These are phyloP conservation scores for Pristiophorus japonicus DNA, from an alignment of 2,113 vertebrate genomes.

Conservation along the genomic window DNA sequence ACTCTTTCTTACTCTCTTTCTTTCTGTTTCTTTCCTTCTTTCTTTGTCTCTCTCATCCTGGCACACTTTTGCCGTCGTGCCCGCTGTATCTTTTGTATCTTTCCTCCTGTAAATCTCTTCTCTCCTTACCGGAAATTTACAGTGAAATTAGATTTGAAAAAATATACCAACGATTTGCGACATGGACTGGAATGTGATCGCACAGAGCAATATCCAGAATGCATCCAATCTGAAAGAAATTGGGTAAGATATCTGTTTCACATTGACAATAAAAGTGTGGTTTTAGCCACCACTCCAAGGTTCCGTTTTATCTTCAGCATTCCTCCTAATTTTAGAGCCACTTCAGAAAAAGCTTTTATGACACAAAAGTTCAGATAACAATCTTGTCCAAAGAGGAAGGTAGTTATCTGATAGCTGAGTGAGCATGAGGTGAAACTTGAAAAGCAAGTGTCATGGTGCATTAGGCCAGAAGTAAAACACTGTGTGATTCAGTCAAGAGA, in stretches of 20 bases:
- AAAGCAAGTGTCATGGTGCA: not conserved
- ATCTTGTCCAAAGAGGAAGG: too few species aligned
- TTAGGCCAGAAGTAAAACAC: not conserved
- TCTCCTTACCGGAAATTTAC: not conserved
- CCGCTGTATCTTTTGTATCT: not conserved
- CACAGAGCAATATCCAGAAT: not conserved
- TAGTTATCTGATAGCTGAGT: not conserved
- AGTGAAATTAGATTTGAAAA: constrained; percentile 1
- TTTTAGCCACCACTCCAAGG: not conserved
- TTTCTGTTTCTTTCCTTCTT: not conserved
- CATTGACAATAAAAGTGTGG: not conserved
- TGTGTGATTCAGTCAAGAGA: not conserved
- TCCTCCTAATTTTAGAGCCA: constrained; percentile 20
- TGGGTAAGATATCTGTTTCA: not conserved
- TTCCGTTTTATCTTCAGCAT: not conserved
- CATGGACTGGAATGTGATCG: not conserved
- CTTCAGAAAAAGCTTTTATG: constrained; percentile 35
- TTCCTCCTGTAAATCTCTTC: not conserved
- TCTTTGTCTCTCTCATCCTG: not conserved
- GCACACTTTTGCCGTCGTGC: not conserved
- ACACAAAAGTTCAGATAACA: not conserved
- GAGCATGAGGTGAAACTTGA: not conserved
- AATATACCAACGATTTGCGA: not conserved
- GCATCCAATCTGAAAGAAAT: not conserved
- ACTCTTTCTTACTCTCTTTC: not conserved